A percentile compares a stretch with the other conserved stretches of the same genome.
Evolutionary conservation across 1,140 invertebrate genomes (phyloP).

Genomic region (Melitaea cinxia): DNA sequence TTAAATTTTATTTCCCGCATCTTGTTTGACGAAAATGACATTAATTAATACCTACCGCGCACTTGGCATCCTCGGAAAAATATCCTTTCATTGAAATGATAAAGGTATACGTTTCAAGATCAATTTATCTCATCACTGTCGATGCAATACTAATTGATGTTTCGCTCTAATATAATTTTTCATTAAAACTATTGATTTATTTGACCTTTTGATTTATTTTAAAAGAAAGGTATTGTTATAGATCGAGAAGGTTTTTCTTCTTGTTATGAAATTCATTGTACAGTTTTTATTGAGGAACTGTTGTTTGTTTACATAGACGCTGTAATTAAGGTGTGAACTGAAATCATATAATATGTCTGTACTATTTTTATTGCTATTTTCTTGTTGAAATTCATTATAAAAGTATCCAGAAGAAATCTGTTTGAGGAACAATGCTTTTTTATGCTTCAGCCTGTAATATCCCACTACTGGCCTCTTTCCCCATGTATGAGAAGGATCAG

Average conservation of each 20-base stretch:
- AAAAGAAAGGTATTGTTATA: background rate
- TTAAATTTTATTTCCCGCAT: slow-evolving; percentile 22
- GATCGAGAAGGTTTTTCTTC: background rate
- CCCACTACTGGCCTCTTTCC: too few species aligned
- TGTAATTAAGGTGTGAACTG: too few species aligned
- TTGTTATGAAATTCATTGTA: background rate
- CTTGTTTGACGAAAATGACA: slow-evolving; percentile 13
- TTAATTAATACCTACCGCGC: slow-evolving; percentile 14
- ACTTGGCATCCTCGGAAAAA: slow-evolving; percentile 10
- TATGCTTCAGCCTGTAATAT: too few species aligned
- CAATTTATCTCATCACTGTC: background rate
- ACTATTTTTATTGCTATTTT: too few species aligned
- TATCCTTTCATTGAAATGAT: slow-evolving; percentile 11
- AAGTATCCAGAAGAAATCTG: too few species aligned
- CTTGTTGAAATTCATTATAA: too few species aligned
- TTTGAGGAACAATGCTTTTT: too few species aligned
- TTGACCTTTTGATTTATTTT: background rate
- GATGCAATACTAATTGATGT: background rate
- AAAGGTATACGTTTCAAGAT: slow-evolving; percentile 3
- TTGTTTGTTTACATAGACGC: background rate
- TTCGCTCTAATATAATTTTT: background rate
- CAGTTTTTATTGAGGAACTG: background rate
- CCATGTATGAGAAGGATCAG: too few species aligned
- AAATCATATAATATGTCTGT: too few species aligned
- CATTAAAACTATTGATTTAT: slow-evolving; percentile 5